phyloP scores from a whole-genome alignment of 2,113 vertebrate genomes.

The Gorsachius goisagi region DNA sequence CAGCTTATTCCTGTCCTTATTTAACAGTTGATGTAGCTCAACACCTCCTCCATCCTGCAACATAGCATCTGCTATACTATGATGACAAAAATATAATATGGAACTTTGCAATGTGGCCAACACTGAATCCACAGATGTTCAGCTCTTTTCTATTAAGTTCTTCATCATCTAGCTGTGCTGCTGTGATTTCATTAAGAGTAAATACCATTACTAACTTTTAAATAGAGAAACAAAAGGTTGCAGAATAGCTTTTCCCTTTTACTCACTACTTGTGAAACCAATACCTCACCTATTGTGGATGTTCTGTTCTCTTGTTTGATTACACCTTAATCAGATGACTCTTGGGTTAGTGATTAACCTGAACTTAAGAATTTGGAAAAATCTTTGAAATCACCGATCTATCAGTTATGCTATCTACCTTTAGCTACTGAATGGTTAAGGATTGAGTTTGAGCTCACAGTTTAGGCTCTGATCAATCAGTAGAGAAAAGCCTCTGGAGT shows the following conservation, averaged over 20 bases:
- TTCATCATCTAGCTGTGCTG: not conserved
- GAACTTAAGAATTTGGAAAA: not conserved
- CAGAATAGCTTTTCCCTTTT: not conserved
- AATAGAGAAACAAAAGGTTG: not conserved
- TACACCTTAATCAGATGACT: not conserved
- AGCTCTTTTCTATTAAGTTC: not conserved
- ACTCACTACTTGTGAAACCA: not conserved
- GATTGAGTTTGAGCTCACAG: not conserved
- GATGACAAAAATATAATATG: not conserved
- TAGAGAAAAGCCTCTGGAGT: not conserved
- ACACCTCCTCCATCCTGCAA: not conserved
- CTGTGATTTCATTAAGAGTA: not conserved
- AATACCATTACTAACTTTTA: not conserved
- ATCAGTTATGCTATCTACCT: not conserved
- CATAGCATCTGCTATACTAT: not conserved
- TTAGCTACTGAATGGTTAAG: not conserved
- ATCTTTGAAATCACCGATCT: not conserved
- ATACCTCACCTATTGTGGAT: not conserved
- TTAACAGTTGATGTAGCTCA: not conserved
- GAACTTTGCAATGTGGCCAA: not conserved
- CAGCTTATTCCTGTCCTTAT: not conserved
- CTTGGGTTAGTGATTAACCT: not conserved
- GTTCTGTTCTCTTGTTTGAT: not conserved
- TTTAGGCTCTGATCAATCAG: not conserved
- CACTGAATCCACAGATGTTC: not conserved